Evolutionary conservation across 2,888 invertebrate species (phyloP), one percentile per base, ranked within the genome.

Genomic region (Silvanus unidentatus): DNA sequence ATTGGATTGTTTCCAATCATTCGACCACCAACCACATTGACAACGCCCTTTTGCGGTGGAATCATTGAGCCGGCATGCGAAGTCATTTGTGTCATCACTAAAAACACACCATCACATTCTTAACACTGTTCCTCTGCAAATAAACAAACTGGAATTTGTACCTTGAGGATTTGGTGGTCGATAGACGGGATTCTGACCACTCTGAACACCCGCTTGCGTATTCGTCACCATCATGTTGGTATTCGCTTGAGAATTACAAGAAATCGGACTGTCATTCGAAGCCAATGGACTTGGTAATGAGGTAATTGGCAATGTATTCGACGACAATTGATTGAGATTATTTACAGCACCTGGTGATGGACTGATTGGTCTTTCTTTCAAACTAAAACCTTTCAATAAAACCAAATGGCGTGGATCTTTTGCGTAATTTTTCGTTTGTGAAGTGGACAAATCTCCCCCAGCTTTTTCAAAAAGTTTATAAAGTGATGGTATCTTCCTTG

Each of bases 391-490:
- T 66, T 82, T 84, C 0, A 88, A 72, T 6, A 91, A 72, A 2
- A 91, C 87, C 45, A 90, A 74, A 72, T 91, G 90, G 4, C 90
- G 75, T 0, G 86, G 83, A 69, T 91, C 94, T 71, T 92, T 89
- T 0, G 94, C 91, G 67, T 92, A 96, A 69, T 94, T 94, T 68
- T 95, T 88, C 10, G 85, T 86, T 58, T 86, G 84, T 0, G 86
- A 83, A 0, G 84, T 77, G 39, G 78, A 80, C 41, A 89, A 74
- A 69, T 93, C 93, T 0, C 92, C 91, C 6, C 92, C 92, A 1
- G 91, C 88, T 66, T 88, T 90, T 68, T 95, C 93, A 72, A 88
- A 96, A 4, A 96, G 72, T 62, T 90, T 87, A 57, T 87, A 86
- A 1, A 96, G 71, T 0, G 87, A 82, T 1, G 93, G 87, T 55